Evolutionary conservation across 2,888 invertebrate species (phyloP), one percentile per base, ranked within the genome.

Genomic region (Eupeodes latifasciatus): DNA sequence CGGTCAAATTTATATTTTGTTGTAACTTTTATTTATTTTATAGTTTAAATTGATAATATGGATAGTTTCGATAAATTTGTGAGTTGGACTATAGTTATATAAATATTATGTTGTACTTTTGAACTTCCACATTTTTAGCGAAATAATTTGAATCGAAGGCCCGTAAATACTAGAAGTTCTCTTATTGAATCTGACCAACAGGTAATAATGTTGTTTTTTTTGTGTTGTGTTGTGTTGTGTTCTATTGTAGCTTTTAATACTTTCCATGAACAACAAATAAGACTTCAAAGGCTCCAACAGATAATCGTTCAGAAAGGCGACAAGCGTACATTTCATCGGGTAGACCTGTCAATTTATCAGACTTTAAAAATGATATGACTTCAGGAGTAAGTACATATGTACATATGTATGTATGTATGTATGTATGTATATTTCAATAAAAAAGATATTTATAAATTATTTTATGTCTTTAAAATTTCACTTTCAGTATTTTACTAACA

Each of bases 131-230:
- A 16, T 16, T 4, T 6, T 40, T 62, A 14, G 2, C 19, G 78
- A 71, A 4, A 10, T 3, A 27, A 40, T 2, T n/a, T 78, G 3
- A 78, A 62, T 27, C 55, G 16, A 27, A 59, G 11, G 57, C 40
- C 82, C 9, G 9, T 1, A 36, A 51, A 51, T 59, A 78, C 55
- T 51, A 82, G 69, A 16, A 82, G 82, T 51, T 78, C 82, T 12
- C n/a, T 66, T 0, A 80, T 47, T n/a, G 14, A 64, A 49, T 27
- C 47, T 40, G 27, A 66, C 6, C 6, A 40, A 3, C 27, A 27
- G 40, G 51, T 67, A 36, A 34, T 14, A 59, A 5, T 19, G 19
- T 19, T 19, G 3, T 12, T 27, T 2, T n/a, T n/a, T n/a, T n/a
- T n/a, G n/a, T n/a, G n/a, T n/a, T n/a, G n/a, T n/a, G n/a, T n/a